Evolutionary conservation across 1,140 invertebrate genomes (phyloP).

Genomic region (Drosophila ananassae): DNA sequence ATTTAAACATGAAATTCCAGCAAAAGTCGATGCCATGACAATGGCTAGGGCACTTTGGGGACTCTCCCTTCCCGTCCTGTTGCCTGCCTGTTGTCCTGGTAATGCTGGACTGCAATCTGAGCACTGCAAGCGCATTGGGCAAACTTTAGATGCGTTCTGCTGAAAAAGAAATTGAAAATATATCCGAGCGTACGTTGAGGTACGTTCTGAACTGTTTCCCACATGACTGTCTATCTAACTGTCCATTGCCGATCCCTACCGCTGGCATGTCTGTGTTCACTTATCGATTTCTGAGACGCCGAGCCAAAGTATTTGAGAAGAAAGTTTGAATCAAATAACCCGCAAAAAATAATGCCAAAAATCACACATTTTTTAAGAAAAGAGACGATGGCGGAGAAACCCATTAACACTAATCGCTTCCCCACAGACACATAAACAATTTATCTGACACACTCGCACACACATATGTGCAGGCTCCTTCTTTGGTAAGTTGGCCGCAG

Average conservation of each 20-base stretch:
- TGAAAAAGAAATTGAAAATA: slow-evolving; percentile 79
- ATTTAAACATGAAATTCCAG: slow-evolving; percentile 81
- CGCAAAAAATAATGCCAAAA: slow-evolving; percentile 64
- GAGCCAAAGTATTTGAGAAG: slow-evolving; percentile 57
- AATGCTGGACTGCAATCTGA: slow-evolving; percentile 70
- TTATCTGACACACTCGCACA: slow-evolving; percentile 67
- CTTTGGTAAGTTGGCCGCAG: slow-evolving; percentile 58
- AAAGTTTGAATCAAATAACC: slow-evolving; percentile 70
- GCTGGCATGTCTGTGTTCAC: slow-evolving; percentile 57
- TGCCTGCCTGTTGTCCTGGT: slow-evolving; percentile 36
- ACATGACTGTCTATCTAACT: slow-evolving; percentile 76
- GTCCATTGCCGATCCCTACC: slow-evolving; percentile 31
- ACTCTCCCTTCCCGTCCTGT: slow-evolving; percentile 1
- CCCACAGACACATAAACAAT: slow-evolving; percentile 83
- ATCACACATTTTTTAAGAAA: slow-evolving; percentile 70
- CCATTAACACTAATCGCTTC: slow-evolving; percentile 83
- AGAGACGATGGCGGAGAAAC: slow-evolving; percentile 36
- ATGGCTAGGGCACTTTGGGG: slow-evolving; percentile 68
- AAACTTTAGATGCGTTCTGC: slow-evolving; percentile 73
- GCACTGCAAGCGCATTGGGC: slow-evolving; percentile 61
- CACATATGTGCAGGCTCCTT: slow-evolving; percentile 43
- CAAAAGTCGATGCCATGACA: slow-evolving; percentile 70
- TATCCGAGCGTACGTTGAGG: slow-evolving; percentile 48
- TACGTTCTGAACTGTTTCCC: slow-evolving; percentile 52
- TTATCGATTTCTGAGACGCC: slow-evolving; percentile 78